Evolutionary conservation across 2,113 vertebrate species (phyloP), one percentile per base, ranked within the genome.

Genomic region (Apaloderma vittatum): DNA sequence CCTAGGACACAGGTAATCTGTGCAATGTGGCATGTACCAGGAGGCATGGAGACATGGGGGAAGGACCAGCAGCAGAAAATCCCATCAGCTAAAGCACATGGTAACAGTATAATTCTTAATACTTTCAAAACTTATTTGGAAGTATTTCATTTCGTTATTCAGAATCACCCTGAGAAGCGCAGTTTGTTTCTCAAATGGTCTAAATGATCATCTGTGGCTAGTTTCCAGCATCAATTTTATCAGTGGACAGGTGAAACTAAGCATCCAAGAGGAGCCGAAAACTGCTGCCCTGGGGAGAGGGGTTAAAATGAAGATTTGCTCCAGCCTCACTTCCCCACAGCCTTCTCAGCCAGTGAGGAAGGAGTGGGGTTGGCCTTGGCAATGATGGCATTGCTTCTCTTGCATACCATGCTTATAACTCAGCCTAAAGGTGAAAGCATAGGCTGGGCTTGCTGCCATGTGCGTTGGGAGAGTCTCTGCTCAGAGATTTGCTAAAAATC

Each of bases 301-400:
- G 7, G 2, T 6, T 52, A 54, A 52, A 77, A 63, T 18, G 5
- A 52, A 48, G 4, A 37, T 43, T 54, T 83, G 3, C 29, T 19
- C 8, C 20, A 51, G 29, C 4, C 6, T 4, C 1, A 18, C 37
- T 34, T 1, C 1, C 49, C 29, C 21, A 51, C 20, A 3, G 3
- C 11, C 14, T 79, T 21, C 45, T 85, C 23, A 43, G 21, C 7
- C 40, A 27, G 54, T 29, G 46, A 30, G 34, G 34, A 66, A 55
- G 27, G 27, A 79, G 11, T 2, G 7, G 8, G 8, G 13, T 7
- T 1, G 10, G 32, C 8, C 11, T n/a, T 10, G 80, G 52, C 54
- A 75, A 0, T 3, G 7, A 14, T 8, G 27, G 30, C 19, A 3
- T 2, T 20, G 40, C 14, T 82, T 51, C 59, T 77, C 21, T 63